phyloP scores from a whole-genome alignment of 2,113 vertebrate species.

The Neopipo cinnamomea region DNA sequence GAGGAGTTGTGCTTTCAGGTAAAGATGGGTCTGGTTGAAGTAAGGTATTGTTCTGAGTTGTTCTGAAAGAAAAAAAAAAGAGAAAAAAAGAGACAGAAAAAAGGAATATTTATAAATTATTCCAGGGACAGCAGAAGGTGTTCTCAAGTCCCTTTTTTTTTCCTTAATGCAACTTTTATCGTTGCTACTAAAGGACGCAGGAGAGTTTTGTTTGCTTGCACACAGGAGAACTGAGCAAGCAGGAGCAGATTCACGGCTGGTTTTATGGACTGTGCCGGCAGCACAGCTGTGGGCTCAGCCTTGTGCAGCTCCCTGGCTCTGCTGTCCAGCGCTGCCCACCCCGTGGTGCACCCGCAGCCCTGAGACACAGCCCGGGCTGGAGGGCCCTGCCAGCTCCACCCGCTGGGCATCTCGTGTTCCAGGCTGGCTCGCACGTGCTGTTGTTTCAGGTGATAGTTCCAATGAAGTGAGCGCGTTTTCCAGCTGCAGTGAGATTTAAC shows the following conservation, averaged over 20 bases:
- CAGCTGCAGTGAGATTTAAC: background rate
- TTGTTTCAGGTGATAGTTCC: background rate
- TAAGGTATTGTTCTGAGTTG: background rate
- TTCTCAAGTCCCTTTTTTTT: background rate
- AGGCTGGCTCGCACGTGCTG: background rate
- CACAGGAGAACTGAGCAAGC: background rate
- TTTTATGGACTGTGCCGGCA: background rate
- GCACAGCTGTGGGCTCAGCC: background rate
- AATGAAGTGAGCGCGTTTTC: background rate
- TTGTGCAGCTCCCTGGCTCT: background rate
- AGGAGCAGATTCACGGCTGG: background rate
- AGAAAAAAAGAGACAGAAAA: too few species aligned
- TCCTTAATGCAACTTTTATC: background rate
- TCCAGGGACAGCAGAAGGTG: background rate
- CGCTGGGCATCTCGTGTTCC: background rate
- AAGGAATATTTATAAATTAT: background rate
- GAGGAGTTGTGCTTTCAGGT: background rate
- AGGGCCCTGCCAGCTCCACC: background rate
- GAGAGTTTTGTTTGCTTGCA: background rate
- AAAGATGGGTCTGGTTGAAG: background rate
- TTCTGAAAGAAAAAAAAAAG: background rate
- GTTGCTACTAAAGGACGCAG: accelerated
- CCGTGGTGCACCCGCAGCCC: background rate
- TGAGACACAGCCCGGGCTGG: background rate
- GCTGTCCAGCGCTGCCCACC: background rate